phyloP scores from a whole-genome alignment of 2,888 invertebrate genomes.

The Cosmorhoe ocellata region DNA sequence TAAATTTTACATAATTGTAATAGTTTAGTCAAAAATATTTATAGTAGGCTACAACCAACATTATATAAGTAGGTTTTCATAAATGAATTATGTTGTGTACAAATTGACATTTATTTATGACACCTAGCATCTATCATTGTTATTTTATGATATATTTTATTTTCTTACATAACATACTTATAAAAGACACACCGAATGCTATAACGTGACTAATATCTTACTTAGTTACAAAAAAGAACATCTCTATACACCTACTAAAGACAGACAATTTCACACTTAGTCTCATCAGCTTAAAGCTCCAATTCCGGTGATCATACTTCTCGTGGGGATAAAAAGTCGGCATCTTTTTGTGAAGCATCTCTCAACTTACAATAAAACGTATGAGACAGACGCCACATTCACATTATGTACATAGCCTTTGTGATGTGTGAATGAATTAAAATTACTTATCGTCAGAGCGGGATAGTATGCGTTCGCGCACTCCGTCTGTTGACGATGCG shows the following conservation, averaged over 20 bases:
- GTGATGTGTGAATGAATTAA: too few relatives aligned
- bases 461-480: too few relatives aligned
- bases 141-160: too few relatives aligned
- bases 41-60: too few relatives aligned
- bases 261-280: conserved; percentile 54
- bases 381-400: too few relatives aligned
- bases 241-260: conserved; percentile 44
- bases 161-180: conserved; percentile 3
- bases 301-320: conserved; percentile 44
- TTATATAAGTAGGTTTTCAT: too few relatives aligned
- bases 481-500: too few relatives aligned
- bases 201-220: conserved; percentile 30
- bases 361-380: too few relatives aligned
- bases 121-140: too few relatives aligned
- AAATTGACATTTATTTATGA: conserved; percentile 7
- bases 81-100: too few relatives aligned
- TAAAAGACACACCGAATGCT: conserved; percentile 14
- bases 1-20: conserved; percentile 9
- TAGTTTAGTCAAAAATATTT: background rate
- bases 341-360: background rate
- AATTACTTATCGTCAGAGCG: too few relatives aligned
- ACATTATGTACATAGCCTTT: too few relatives aligned
- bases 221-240: conserved; percentile 34
- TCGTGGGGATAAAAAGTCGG: conserved; percentile 41
- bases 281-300: conserved; percentile 67